Percentiles rank a stretch among this genome's conserved stretches.
Conservation (phyloP, 2,797 vertebrate species). For the Zalophus californianus region DNA sequence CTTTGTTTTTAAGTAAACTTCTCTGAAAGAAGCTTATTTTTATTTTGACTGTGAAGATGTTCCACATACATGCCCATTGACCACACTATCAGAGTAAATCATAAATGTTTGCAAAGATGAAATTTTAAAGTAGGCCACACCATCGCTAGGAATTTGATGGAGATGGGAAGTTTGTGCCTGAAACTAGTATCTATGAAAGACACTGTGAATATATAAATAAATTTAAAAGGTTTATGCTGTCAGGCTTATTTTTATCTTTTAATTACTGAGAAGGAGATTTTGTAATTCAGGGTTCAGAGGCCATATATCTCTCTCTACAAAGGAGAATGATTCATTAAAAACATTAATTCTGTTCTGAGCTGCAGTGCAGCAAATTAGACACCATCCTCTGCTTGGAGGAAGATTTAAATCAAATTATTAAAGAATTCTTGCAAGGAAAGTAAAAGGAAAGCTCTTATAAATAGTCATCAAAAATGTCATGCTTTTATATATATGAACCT, state of each 20-base stretch:
- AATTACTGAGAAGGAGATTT: constrained; percentile 48
- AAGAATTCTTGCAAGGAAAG: constrained; percentile 38
- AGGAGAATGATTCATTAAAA: constrained; percentile 49
- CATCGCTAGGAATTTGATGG: constrained; percentile 47
- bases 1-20: constrained; percentile 12
- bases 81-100: neutral
- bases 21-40: constrained; percentile 6
- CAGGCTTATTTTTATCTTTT: constrained; percentile 33
- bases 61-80: neutral
- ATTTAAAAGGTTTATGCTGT: constrained; percentile 16
- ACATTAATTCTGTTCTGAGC: constrained; percentile 33
- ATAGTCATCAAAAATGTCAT: constrained; percentile 10
- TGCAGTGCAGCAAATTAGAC: constrained; percentile 10
- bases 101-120: constrained; percentile 19
- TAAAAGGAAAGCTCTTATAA: constrained; percentile 49
- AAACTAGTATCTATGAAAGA: neutral
- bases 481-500: neutral
- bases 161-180: constrained; percentile 19
- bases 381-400: neutral
- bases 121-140: constrained; percentile 52
- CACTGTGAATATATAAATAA: constrained; percentile 18
- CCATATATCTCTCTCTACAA: neutral
- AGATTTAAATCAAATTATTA: constrained; percentile 41
- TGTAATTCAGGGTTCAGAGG: constrained; percentile 43
- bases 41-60: constrained; percentile 21